Evolutionary conservation across 1,140 invertebrate genomes (phyloP).

Genomic region (Pissodes strobi): DNA sequence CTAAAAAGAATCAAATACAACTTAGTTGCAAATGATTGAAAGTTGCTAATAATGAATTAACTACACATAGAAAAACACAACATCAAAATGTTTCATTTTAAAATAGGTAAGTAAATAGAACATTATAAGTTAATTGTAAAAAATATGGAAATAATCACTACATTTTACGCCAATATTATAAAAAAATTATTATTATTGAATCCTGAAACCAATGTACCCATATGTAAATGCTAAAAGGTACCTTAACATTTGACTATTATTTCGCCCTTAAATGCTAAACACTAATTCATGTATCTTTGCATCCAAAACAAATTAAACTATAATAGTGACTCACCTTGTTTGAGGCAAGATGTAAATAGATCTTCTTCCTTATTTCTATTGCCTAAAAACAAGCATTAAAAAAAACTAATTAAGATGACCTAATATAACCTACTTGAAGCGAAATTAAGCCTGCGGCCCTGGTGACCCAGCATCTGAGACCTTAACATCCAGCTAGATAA

Average conservation of each 20-base stretch:
- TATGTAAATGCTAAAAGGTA: too few species aligned
- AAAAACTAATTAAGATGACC: neutral
- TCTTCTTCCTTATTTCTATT: slow-evolving; percentile 36
- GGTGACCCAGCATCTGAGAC: slow-evolving; percentile 19
- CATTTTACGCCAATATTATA: neutral
- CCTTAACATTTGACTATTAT: too few species aligned
- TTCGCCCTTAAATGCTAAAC: too few species aligned
- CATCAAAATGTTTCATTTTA: too few species aligned
- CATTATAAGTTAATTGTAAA: too few species aligned
- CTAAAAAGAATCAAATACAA: slow-evolving; percentile 26
- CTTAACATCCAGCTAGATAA: slow-evolving; percentile 38
- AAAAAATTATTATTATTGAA: neutral
- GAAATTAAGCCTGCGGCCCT: slow-evolving; percentile 30
- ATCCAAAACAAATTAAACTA: slow-evolving; percentile 1
- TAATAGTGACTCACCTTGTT: slow-evolving; percentile 30
- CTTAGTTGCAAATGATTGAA: too few species aligned
- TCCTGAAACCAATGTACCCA: too few species aligned
- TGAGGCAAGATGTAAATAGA: slow-evolving; percentile 29
- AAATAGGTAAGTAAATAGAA: too few species aligned
- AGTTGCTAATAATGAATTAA: too few species aligned
- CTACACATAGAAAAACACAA: too few species aligned
- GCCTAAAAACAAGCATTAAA: slow-evolving; percentile 24
- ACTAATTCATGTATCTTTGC: too few species aligned
- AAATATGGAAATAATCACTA: neutral
- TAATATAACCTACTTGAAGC: slow-evolving; percentile 29